Evolutionary conservation across 64 coral and sea anemone species (phyloP).

Genomic region (Catalaphyllia jardinei): DNA sequence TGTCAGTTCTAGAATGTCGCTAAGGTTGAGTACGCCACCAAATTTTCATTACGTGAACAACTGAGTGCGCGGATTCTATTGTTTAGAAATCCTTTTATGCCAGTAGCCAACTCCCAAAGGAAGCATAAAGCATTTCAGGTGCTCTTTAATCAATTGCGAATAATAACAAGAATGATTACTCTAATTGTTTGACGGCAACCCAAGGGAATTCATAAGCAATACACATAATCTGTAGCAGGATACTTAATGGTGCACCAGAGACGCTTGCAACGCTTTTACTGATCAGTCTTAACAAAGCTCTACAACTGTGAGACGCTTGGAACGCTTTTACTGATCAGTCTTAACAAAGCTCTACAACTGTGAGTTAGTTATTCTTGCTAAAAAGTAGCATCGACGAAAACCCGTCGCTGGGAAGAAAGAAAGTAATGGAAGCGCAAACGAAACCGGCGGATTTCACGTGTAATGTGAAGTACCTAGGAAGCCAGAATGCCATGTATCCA

Average conservation of each 20-base stretch:
- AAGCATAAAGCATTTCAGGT: background rate
- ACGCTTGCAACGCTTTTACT: background rate
- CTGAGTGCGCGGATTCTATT: background rate
- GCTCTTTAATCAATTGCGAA: slow-evolving; percentile 11
- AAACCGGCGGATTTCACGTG: slow-evolving; percentile 27
- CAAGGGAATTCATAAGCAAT: slow-evolving; percentile 1
- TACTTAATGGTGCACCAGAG: background rate
- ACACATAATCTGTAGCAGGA: background rate
- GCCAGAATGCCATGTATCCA: slow-evolving; percentile 27
- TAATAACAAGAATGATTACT: slow-evolving; percentile 11
- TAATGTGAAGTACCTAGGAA: slow-evolving; percentile 48
- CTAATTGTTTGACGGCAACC: slow-evolving; percentile 32
- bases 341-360: background rate
- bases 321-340: background rate
- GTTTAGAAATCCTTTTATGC: background rate
- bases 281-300: background rate
- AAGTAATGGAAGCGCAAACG: background rate
- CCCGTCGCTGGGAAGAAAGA: background rate
- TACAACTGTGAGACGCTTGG: background rate
- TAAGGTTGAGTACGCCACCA: background rate
- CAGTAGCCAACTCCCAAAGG: background rate
- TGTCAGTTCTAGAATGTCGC: background rate
- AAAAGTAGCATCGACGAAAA: background rate
- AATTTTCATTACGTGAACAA: slow-evolving; percentile 3
- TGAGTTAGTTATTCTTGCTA: background rate